phyloP scores from a whole-genome alignment of 64 coral and sea anemone species.

The Stylophora pistillata region DNA sequence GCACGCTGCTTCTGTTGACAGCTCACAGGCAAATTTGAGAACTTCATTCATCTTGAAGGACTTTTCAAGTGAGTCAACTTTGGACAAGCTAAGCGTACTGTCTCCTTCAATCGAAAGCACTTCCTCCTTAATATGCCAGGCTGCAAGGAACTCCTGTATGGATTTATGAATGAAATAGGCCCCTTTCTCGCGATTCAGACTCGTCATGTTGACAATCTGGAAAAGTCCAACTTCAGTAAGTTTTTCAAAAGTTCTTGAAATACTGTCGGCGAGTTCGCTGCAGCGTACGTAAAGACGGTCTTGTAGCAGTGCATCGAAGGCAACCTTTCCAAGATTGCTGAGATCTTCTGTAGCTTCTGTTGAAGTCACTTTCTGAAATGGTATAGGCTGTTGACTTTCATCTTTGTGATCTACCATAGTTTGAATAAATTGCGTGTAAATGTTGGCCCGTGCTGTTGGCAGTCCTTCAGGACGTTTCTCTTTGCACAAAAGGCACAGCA shows the following conservation, averaged over 20 bases:
- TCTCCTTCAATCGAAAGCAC: background rate
- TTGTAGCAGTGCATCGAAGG: background rate
- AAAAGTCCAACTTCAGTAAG: slow-evolving; percentile 42
- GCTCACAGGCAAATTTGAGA: background rate
- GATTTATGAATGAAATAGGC: slow-evolving; percentile 51
- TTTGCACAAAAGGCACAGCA: slow-evolving; percentile 27
- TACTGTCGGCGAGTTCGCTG: background rate
- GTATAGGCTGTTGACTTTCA: too few species aligned
- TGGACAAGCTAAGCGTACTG: background rate
- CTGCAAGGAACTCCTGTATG: slow-evolving; percentile 56
- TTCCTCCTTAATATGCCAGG: slow-evolving; percentile 10
- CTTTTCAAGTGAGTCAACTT: slow-evolving; percentile 1
- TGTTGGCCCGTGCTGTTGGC: background rate
- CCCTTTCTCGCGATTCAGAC: slow-evolving; percentile 3
- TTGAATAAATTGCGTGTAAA: slow-evolving; percentile 11
- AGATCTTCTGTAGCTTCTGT: too few species aligned
- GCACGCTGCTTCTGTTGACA: background rate
- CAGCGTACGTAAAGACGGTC: background rate
- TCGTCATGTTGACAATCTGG: slow-evolving; percentile 3
- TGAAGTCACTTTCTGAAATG: too few species aligned
- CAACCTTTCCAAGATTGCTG: too few species aligned
- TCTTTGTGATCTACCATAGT: slow-evolving; percentile 20
- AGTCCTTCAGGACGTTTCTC: background rate
- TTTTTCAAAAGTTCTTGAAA: background rate
- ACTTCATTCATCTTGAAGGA: background rate